Evolutionary conservation across 2,113 vertebrate genomes (phyloP).

Genomic region (Pituophis catenifer): DNA sequence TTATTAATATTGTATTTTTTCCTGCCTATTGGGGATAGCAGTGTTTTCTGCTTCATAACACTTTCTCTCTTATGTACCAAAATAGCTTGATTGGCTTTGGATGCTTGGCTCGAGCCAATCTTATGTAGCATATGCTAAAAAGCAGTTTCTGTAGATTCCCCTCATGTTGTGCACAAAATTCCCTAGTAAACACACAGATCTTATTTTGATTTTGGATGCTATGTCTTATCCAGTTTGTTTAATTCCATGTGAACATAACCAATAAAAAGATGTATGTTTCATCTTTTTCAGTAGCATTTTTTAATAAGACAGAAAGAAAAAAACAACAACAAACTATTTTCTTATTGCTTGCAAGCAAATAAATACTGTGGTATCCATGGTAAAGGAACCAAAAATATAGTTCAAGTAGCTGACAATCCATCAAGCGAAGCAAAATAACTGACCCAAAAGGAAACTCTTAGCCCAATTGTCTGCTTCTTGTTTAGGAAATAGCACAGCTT

Average conservation of each 20-base stretch:
- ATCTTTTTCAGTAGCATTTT: not conserved
- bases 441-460: slow-evolving; percentile 45
- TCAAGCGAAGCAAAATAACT: not conserved
- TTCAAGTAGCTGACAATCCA: slow-evolving; percentile 16
- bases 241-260: not conserved
- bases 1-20: not conserved
- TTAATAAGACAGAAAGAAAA: not conserved
- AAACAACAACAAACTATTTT: not conserved
- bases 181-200: not conserved
- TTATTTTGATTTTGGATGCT: not conserved
- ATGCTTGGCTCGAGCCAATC: not conserved
- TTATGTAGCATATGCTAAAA: not conserved
- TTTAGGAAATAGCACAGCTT: slow-evolving; percentile 38
- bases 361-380: not conserved
- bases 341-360: not conserved
- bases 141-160: not conserved
- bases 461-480: slow-evolving; percentile 33
- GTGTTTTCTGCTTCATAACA: not conserved
- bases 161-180: not conserved
- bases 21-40: not conserved
- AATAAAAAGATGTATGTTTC: not conserved
- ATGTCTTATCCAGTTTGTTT: not conserved
- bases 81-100: not conserved
- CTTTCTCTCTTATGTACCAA: not conserved
- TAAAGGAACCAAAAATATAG: not conserved